phyloP scores from a whole-genome alignment of 2,797 vertebrate genomes.

The Meda fulgida region DNA sequence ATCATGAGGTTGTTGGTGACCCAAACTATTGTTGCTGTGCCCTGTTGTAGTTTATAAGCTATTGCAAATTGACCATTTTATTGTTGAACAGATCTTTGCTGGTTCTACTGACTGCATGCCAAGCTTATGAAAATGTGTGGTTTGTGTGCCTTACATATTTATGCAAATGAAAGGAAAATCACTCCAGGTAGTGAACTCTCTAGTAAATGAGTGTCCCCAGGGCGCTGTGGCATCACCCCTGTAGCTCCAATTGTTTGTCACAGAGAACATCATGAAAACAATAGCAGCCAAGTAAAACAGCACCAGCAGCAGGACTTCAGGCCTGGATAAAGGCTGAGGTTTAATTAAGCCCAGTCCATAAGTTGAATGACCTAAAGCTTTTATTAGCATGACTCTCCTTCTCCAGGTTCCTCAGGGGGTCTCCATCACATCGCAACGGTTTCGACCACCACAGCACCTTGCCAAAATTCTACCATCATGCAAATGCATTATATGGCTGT shows the following conservation, averaged over 20 bases:
- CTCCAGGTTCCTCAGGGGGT: conserved; percentile 56
- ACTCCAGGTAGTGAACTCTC: background rate
- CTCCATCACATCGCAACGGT: background rate
- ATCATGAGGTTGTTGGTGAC: background rate
- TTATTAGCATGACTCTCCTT: conserved; percentile 69
- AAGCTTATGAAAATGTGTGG: background rate
- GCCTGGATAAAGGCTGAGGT: conserved; percentile 40
- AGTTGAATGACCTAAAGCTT: conserved; percentile 71
- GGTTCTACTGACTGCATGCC: background rate
- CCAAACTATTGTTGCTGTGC: background rate
- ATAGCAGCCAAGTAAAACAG: conserved; percentile 14
- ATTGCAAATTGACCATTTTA: background rate
- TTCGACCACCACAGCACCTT: background rate
- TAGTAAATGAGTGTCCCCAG: background rate
- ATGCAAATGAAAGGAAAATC: conserved; percentile 29
- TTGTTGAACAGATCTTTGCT: conserved; percentile 6
- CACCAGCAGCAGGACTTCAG: conserved; percentile 47
- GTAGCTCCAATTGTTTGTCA: conserved; percentile 35
- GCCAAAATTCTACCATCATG: background rate
- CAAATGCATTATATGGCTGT: background rate
- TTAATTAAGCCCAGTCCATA: conserved; percentile 61
- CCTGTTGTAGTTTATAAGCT: background rate
- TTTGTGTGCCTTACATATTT: conserved; percentile 10
- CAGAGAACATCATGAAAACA: conserved; percentile 28
- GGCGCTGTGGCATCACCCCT: conserved; percentile 13